Conservation (phyloP, 2,113 vertebrate species). For the Rhodinocichla rosea region DNA sequence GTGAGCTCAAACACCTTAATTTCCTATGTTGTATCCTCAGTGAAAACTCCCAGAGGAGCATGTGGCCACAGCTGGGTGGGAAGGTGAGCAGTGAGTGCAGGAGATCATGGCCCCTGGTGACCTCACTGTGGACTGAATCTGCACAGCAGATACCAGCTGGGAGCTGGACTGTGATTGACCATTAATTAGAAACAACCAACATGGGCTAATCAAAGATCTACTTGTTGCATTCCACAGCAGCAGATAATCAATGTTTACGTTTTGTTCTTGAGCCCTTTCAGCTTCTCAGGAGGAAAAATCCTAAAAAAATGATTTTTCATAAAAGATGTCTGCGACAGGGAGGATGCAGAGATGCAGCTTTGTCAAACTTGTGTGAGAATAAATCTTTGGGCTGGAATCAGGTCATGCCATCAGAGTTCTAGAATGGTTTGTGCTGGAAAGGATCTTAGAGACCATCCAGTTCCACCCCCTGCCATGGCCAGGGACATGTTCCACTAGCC, state of each 20-base stretch:
- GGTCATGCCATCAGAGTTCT: background rate
- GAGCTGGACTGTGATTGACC: too few relatives aligned
- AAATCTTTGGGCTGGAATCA: background rate
- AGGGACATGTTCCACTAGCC: background rate
- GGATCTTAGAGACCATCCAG: background rate
- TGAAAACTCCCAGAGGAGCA: background rate
- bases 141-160: background rate
- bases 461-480: background rate
- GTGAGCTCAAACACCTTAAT: background rate
- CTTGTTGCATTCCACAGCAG: too few relatives aligned
- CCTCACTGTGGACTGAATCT: background rate
- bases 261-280: too few relatives aligned
- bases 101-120: background rate
- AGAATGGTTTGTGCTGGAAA: background rate
- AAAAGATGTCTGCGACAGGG: too few relatives aligned
- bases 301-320: too few relatives aligned
- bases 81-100: background rate
- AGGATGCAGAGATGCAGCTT: background rate
- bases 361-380: background rate
- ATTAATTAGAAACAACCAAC: too few relatives aligned
- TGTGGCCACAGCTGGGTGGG: rapidly evolving
- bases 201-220: too few relatives aligned
- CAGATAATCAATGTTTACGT: too few relatives aligned
- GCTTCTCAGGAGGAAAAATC: too few relatives aligned
- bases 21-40: background rate